Evolutionary conservation across 2,797 vertebrate genomes (phyloP).

Genomic region (Streptopelia turtur): DNA sequence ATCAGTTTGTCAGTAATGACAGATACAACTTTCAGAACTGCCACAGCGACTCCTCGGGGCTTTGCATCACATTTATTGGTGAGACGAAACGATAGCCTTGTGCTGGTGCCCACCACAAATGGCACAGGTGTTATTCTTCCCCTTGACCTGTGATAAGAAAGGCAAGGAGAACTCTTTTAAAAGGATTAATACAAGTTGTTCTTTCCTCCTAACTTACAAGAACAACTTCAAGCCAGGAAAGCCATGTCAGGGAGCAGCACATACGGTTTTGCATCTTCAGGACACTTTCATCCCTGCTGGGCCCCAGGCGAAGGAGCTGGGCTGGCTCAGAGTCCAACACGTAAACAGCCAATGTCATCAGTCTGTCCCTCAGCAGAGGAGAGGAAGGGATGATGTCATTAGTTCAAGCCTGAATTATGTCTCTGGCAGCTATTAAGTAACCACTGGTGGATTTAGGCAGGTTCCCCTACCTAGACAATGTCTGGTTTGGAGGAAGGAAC

Average conservation of each 20-base stretch:
- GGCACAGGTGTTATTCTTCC: background rate
- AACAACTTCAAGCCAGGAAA: background rate
- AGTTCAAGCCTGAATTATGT: background rate
- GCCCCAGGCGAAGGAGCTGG: background rate
- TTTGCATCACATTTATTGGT: background rate
- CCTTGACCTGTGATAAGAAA: background rate
- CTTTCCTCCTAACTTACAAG: background rate
- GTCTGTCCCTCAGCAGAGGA: background rate
- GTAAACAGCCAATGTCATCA: background rate
- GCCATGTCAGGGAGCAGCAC: background rate
- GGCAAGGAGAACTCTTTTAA: background rate
- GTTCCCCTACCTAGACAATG: slow-evolving; percentile 4
- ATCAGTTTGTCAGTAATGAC: background rate
- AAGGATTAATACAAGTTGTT: background rate
- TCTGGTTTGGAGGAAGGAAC: slow-evolving; percentile 6
- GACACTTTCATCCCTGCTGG: background rate
- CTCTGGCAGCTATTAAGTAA: slow-evolving; percentile 27
- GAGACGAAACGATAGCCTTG: background rate
- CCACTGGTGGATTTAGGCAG: background rate
- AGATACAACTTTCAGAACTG: background rate
- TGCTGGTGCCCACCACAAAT: background rate
- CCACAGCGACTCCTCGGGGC: background rate
- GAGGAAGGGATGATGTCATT: slow-evolving; percentile 14
- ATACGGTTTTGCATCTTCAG: background rate
- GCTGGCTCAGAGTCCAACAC: background rate